These are phyloP conservation scores for Marcusenius ussheri DNA, from an alignment of 2,113 vertebrate species.

Conservation along the genomic window DNA sequence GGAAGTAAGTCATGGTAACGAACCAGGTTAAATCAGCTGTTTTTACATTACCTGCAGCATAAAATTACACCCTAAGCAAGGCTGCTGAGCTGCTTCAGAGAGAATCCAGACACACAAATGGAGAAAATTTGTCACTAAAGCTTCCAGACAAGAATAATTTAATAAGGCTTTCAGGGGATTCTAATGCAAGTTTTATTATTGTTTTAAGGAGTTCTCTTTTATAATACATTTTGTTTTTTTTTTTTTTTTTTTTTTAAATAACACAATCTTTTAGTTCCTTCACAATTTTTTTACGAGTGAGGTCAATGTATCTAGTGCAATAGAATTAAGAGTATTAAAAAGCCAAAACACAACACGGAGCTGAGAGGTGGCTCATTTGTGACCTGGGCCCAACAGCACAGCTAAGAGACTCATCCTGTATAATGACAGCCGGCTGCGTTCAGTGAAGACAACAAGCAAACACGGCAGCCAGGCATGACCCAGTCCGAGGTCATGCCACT, in stretches of 20 bases:
- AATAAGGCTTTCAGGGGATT: background rate
- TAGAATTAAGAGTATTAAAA: background rate
- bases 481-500: background rate
- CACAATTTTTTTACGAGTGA: background rate
- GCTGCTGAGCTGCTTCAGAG: background rate
- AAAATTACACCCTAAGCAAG: background rate
- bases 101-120: background rate
- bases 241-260: background rate
- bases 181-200: background rate
- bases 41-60: background rate
- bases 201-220: background rate
- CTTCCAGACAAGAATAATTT: background rate
- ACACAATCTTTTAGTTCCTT: background rate
- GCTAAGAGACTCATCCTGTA: background rate
- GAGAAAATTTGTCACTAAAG: background rate
- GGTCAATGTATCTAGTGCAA: background rate
- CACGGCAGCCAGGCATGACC: background rate
- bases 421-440: background rate
- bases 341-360: constrained; percentile 24
- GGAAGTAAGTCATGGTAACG: background rate
- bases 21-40: background rate
- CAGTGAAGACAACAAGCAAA: background rate
- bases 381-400: background rate
- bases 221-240: background rate
- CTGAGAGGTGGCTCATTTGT: constrained; percentile 23